These are phyloP conservation scores for Leptoteleia sp. DNA, from an alignment of 1,140 invertebrate species.

Conservation along the genomic window DNA sequence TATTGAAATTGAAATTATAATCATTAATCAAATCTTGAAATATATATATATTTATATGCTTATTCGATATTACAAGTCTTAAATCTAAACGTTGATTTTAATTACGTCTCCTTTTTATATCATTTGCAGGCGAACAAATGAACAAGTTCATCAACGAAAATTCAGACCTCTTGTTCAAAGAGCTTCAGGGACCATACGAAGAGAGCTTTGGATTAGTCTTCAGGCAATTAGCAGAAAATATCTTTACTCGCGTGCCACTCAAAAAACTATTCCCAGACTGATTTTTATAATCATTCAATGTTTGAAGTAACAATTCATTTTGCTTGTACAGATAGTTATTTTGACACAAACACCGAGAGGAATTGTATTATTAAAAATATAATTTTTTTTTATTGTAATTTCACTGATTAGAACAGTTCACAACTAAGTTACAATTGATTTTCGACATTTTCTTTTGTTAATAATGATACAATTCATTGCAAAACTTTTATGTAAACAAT, in stretches of 20 bases:
- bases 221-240: slow-evolving; percentile 83
- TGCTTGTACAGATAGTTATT: slow-evolving; percentile 35
- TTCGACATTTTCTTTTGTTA: too few species aligned
- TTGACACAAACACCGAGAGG: slow-evolving; percentile 10
- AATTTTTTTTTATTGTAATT: too few species aligned
- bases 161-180: slow-evolving; percentile 84
- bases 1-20: too few species aligned
- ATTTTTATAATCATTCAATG: slow-evolving; percentile 22
- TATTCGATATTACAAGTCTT: too few species aligned
- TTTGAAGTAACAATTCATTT: slow-evolving; percentile 20
- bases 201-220: slow-evolving; percentile 84
- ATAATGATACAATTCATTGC: too few species aligned
- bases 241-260: slow-evolving; percentile 85
- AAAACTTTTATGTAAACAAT: too few species aligned
- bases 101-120: too few species aligned
- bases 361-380: background rate
- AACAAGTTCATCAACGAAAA: slow-evolving; percentile 85
- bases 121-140: slow-evolving; percentile 74
- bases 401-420: too few species aligned
- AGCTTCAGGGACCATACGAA: slow-evolving; percentile 84
- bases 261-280: slow-evolving; percentile 83
- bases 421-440: too few species aligned
- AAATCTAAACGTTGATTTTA: too few species aligned
- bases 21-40: too few species aligned
- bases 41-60: too few species aligned